Evolutionary conservation across 2,113 vertebrate species (phyloP).

Genomic region (Polypterus bichir): DNA sequence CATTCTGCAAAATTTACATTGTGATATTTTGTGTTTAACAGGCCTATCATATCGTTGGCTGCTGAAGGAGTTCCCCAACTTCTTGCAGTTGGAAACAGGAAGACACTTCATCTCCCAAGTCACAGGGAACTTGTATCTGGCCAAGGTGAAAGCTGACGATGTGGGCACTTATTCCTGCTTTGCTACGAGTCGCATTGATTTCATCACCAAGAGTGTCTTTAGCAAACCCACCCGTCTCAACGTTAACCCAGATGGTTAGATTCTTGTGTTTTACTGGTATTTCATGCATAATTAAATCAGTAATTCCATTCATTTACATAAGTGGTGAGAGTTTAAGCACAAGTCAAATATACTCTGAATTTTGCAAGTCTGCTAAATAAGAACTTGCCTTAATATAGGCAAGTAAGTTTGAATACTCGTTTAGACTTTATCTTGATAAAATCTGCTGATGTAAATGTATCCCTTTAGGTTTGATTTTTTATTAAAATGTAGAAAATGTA

Average conservation of each 20-base stretch:
- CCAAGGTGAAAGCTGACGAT: conserved; percentile 70
- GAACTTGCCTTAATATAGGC: too few relatives aligned
- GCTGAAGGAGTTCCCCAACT: conserved; percentile 84
- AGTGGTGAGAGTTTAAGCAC: too few relatives aligned
- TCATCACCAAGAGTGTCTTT: conserved; percentile 90
- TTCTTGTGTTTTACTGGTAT: neutral
- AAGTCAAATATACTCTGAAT: too few relatives aligned
- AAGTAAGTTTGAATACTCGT: too few relatives aligned
- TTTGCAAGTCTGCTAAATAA: too few relatives aligned
- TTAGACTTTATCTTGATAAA: too few relatives aligned
- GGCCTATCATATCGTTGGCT: conserved; percentile 88
- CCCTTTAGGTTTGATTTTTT: too few relatives aligned
- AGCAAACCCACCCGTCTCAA: conserved; percentile 77
- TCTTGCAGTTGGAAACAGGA: conserved; percentile 61
- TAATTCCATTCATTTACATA: too few relatives aligned
- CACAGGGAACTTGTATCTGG: conserved; percentile 86
- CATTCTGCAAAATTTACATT: too few relatives aligned
- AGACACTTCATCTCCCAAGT: conserved; percentile 86
- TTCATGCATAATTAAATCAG: too few relatives aligned
- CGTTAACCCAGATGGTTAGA: conserved; percentile 68
- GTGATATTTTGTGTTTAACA: conserved; percentile 22
- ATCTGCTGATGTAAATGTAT: too few relatives aligned
- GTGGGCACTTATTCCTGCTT: conserved; percentile 84
- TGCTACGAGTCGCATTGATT: conserved; percentile 82
- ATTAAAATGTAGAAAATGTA: too few relatives aligned